Conservation (phyloP, 2,797 vertebrate genomes). For the Eulemur albifrons region DNA sequence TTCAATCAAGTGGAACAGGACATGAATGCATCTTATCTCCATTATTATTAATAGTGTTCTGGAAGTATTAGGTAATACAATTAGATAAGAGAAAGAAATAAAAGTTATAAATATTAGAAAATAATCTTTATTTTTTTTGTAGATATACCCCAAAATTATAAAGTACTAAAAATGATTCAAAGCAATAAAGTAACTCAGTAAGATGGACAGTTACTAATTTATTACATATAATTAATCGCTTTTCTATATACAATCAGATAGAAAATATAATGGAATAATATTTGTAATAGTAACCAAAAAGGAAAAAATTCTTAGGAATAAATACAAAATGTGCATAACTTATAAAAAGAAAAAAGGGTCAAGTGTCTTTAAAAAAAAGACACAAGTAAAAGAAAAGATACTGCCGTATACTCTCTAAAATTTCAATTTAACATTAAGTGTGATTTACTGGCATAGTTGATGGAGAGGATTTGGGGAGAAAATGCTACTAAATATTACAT, state of each 20-base stretch:
- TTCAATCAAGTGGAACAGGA: background rate
- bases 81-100: background rate
- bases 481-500: background rate
- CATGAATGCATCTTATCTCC: background rate
- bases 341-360: background rate
- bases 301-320: background rate
- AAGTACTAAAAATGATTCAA: background rate
- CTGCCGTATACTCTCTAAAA: background rate
- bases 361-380: background rate
- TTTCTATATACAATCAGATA: background rate
- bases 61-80: background rate
- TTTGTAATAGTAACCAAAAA: background rate
- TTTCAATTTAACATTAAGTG: background rate
- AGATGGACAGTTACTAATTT: background rate
- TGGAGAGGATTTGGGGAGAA: background rate
- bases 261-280: background rate
- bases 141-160: background rate
- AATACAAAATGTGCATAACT: background rate
- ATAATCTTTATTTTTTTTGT: background rate
- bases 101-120: background rate
- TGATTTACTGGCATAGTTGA: background rate
- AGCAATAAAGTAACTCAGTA: background rate
- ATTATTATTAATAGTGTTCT: background rate
- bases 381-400: background rate
- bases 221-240: background rate